phyloP scores from a whole-genome alignment of 2,797 vertebrate genomes.

The Chrysolophus pictus region DNA sequence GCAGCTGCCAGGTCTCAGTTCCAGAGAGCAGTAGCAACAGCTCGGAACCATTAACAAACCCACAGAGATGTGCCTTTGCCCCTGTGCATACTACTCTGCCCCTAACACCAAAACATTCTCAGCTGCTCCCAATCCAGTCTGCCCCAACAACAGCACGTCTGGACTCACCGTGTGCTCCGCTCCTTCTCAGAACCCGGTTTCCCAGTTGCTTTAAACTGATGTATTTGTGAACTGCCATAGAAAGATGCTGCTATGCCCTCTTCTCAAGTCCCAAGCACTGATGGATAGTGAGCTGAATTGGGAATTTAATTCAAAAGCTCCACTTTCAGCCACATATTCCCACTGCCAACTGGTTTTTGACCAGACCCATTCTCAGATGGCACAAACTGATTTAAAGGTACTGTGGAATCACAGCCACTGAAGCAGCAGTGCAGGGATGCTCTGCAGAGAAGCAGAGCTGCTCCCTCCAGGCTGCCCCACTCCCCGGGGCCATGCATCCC shows the following conservation, averaged over 20 bases:
- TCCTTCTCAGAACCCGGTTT: background rate
- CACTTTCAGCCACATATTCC: background rate
- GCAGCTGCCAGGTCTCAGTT: accelerated
- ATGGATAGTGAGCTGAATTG: accelerated
- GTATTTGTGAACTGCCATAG: background rate
- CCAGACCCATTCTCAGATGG: background rate
- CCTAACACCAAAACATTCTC: accelerated
- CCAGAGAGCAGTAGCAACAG: background rate
- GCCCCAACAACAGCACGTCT: background rate
- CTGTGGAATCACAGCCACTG: background rate
- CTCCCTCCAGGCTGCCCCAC: background rate
- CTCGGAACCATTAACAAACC: accelerated
- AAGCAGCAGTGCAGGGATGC: background rate
- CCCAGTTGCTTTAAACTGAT: background rate
- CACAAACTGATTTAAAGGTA: background rate
- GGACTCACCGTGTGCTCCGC: background rate
- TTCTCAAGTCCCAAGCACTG: too few relatives aligned
- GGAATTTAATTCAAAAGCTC: background rate
- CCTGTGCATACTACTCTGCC: background rate
- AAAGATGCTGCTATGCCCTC: background rate
- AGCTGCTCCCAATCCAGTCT: background rate
- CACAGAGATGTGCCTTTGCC: background rate
- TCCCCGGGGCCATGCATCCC: background rate
- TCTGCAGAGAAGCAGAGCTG: background rate
- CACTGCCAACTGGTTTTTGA: accelerated